These are phyloP conservation scores for Crambe crambe DNA, from an alignment of 37 sponge, comb jelly and placozoan genomes.

Conservation along the genomic window DNA sequence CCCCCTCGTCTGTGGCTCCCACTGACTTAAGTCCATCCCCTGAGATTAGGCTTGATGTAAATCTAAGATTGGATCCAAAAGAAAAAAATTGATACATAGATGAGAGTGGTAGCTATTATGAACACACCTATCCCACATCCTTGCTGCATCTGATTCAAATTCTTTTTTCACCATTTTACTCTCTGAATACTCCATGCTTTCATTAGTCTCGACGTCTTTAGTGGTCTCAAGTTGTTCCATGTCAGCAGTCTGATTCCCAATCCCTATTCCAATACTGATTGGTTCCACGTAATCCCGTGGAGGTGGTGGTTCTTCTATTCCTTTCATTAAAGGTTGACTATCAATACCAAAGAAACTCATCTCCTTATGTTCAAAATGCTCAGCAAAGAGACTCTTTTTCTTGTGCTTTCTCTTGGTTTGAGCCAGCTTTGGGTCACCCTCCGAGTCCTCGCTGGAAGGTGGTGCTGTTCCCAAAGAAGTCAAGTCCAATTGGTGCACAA, in stretches of 20 bases:
- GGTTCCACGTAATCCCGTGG: conserved; percentile 36
- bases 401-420: not conserved
- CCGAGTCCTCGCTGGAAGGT: not conserved
- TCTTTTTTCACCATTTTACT: not conserved
- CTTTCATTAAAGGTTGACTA: not conserved
- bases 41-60: conserved; percentile 31
- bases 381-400: conserved; percentile 77
- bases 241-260: not conserved
- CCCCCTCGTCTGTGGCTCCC: conserved; percentile 19
- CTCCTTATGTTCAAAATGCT: conserved; percentile 37
- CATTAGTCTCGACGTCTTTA: not conserved
- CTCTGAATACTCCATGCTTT: not conserved
- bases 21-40: conserved; percentile 56
- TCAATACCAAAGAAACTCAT: conserved; percentile 54
- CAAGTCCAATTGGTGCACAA: conserved; percentile 32
- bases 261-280: not conserved
- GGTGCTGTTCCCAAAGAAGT: not conserved
- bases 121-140: conserved; percentile 28
- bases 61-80: not conserved
- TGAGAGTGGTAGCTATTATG: not conserved
- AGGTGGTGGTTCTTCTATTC: not conserved
- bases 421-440: not conserved
- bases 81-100: not conserved
- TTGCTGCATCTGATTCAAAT: conserved; percentile 35
- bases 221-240: not conserved